Evolutionary conservation across 1,140 invertebrate species (phyloP).

Genomic region (Philopotamus ludificatus): DNA sequence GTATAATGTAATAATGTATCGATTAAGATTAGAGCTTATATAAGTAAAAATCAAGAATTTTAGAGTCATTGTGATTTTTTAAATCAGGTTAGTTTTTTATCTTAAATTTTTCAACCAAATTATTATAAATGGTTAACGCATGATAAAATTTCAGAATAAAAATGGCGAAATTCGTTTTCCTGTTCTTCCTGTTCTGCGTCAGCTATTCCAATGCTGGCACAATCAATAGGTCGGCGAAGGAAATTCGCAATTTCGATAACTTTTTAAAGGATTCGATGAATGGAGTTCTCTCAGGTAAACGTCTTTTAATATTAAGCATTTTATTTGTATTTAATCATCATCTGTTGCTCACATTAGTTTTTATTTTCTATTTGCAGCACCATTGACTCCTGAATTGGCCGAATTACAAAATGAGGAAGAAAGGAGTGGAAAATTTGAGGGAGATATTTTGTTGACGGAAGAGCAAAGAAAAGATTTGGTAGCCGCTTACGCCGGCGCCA

Average conservation of each 20-base stretch:
- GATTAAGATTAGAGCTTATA: too few relatives aligned
- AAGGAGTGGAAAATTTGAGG: constrained; percentile 55
- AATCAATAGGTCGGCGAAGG: neutral
- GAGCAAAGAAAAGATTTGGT: constrained; percentile 50
- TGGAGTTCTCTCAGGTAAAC: neutral
- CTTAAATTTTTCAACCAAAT: too few relatives aligned
- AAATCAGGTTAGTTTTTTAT: too few relatives aligned
- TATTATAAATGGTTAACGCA: too few relatives aligned
- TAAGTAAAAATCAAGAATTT: too few relatives aligned
- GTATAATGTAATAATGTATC: too few relatives aligned
- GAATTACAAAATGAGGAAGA: constrained; percentile 48
- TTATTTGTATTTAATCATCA: neutral
- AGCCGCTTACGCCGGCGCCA: constrained; percentile 47
- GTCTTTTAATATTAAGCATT: neutral
- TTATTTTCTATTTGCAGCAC: neutral
- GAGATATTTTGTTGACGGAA: constrained; percentile 52
- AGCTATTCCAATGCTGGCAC: neutral
- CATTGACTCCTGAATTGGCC: neutral
- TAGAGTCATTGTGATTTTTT: too few relatives aligned
- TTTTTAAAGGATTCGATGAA: constrained; percentile 1
- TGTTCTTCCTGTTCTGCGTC: neutral
- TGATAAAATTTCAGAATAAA: too few relatives aligned
- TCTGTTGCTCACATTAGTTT: neutral
- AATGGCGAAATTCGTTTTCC: neutral
- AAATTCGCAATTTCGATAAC: neutral